Base-by-base conservation (phyloP, 2,797 vertebrate species). In the Halcyon leucocephala region DNA sequence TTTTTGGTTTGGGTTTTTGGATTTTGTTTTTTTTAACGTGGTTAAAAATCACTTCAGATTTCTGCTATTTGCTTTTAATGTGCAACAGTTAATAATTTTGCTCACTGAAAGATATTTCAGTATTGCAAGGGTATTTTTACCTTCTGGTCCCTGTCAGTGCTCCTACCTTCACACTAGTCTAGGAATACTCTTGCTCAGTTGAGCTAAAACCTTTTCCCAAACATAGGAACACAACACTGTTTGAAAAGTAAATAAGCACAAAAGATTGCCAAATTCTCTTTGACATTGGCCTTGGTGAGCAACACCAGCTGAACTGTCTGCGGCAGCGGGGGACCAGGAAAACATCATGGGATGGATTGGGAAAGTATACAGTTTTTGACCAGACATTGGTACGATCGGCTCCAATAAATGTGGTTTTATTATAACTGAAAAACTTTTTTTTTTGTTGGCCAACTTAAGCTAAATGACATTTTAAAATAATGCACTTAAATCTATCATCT, bases 281-380 rank as follows among this genome's bases (percentile, higher is more conserved):
- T 99, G 99, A 99, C 99, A 99, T 99, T 99, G 99, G 99, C 99
- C 99, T 99, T 99, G 99, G 99, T 99, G 99, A 99, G 99, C 99
- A 99, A 99, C 99, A 99, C 99, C 99, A 99, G 99, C 99, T 99
- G 99, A 99, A 99, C 99, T 99, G 99, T 99, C 99, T 99, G 99
- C 99, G 98, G 99, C 99, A 99, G 99, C 99, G 99, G 99, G 99
- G 99, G 99, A 99, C 99, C 99, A 98, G 99, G 99, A 99, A 99
- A 99, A 98, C 99, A 99, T 99, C 99, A 99, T 99, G 99, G 99
- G 99, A 99, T 99, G 99, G 99, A 99, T 99, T 99, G 99, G 99
- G 99, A 99, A 99, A 99, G 99, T 99, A 99, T 99, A 99, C 99
- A 98, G 98, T 99, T 99, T 99, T 99, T 99, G 99, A 99, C 99